Percentiles rank a stretch among this genome's conserved stretches.
Conservation (phyloP, 2,113 vertebrate species). For the Dendrocopos noguchii region DNA sequence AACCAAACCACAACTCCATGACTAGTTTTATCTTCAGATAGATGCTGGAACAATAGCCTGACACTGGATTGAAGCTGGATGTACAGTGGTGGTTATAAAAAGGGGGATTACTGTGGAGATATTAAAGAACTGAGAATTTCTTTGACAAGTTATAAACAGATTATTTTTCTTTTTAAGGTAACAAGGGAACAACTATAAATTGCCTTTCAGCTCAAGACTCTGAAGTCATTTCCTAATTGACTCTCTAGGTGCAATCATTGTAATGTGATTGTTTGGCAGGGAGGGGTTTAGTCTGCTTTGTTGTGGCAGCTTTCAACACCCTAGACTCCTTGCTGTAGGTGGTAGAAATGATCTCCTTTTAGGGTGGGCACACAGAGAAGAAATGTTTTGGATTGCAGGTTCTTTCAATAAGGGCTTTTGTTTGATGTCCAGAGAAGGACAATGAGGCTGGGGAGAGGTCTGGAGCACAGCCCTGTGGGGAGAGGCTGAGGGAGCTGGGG, state of each 20-base stretch:
- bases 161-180: not conserved
- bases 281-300: not conserved
- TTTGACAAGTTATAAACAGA: not conserved
- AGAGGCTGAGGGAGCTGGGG: too few relatives aligned
- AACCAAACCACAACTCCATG: fast-evolving
- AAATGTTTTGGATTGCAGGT: not conserved
- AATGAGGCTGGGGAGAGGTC: too few relatives aligned
- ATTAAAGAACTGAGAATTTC: not conserved
- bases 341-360: not conserved
- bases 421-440: not conserved
- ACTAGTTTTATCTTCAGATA: not conserved
- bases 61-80: not conserved
- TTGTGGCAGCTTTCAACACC: not conserved
- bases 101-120: not conserved
- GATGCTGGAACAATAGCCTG: not conserved
- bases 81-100: not conserved
- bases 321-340: not conserved
- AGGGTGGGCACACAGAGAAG: not conserved
- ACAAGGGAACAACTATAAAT: not conserved
- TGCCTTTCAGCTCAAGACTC: not conserved
- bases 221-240: not conserved
- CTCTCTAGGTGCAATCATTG: not conserved
- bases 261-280: not conserved
- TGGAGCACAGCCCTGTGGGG: too few relatives aligned
- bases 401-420: not conserved